These are phyloP conservation scores for Alca torda DNA, from an alignment of 2,797 vertebrate genomes.

Conservation along the genomic window DNA sequence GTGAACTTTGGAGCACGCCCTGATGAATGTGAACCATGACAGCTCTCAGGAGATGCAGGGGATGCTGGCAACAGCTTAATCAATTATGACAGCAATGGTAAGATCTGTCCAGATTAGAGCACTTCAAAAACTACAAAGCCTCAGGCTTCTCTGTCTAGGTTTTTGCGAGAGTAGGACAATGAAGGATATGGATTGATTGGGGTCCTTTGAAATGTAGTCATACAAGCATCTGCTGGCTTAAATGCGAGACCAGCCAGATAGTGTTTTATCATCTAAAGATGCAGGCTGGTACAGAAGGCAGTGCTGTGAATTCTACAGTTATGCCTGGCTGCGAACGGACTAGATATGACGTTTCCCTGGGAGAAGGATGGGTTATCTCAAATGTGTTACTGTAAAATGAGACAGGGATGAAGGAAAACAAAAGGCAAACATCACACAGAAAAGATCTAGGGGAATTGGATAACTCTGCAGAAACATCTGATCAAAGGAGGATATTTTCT, in stretches of 20 bases:
- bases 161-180: slow-evolving; percentile 13
- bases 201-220: slow-evolving; percentile 40
- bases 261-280: slow-evolving; percentile 1
- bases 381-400: not conserved
- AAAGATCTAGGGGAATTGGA: not conserved
- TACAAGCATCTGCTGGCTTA: slow-evolving; percentile 44
- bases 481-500: slow-evolving; percentile 29
- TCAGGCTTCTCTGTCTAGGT: slow-evolving; percentile 44
- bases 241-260: slow-evolving; percentile 2
- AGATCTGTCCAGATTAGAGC: slow-evolving; percentile 67
- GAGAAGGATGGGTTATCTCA: not conserved
- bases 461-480: not conserved
- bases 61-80: slow-evolving; percentile 66
- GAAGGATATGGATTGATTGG: slow-evolving; percentile 43
- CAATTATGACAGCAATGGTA: slow-evolving; percentile 68
- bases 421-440: not conserved
- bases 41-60: slow-evolving; percentile 63
- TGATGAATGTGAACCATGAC: slow-evolving; percentile 67
- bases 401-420: slow-evolving; percentile 16
- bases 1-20: slow-evolving; percentile 59
- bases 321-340: not conserved
- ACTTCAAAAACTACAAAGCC: slow-evolving; percentile 66
- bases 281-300: not conserved
- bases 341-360: not conserved
- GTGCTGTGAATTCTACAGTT: slow-evolving; percentile 4